Evolutionary conservation across 2,113 vertebrate species (phyloP).

Genomic region (Rhabdornis inornatus): DNA sequence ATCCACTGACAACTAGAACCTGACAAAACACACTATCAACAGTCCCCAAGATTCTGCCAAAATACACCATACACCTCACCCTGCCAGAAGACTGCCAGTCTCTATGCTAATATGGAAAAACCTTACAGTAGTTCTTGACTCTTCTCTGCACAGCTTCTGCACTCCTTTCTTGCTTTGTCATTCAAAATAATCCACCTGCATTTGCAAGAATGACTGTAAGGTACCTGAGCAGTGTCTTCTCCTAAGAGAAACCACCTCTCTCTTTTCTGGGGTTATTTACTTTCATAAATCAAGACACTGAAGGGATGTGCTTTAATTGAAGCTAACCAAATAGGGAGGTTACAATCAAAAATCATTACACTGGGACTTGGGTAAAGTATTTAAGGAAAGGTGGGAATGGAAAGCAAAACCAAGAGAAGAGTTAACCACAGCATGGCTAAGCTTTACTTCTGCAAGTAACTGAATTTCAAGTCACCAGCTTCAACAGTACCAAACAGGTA

Average conservation of each 20-base stretch:
- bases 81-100: neutral
- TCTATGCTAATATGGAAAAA: neutral
- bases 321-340: neutral
- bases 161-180: neutral
- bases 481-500: neutral
- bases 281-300: neutral
- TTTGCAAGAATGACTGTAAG: neutral
- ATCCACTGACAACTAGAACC: neutral
- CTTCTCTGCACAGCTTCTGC: fast-evolving
- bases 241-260: neutral
- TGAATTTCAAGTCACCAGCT: neutral
- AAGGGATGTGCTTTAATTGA: neutral
- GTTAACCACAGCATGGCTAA: neutral
- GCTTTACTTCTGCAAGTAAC: neutral
- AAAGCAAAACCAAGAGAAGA: neutral
- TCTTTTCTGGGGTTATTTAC: neutral
- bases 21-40: neutral
- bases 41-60: neutral
- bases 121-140: neutral
- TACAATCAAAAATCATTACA: neutral
- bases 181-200: neutral
- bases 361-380: neutral
- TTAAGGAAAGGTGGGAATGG: neutral
- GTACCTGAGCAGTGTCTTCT: neutral
- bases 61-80: neutral